Conservation (phyloP, 2,888 invertebrate genomes). For the Dryobota labecula region DNA sequence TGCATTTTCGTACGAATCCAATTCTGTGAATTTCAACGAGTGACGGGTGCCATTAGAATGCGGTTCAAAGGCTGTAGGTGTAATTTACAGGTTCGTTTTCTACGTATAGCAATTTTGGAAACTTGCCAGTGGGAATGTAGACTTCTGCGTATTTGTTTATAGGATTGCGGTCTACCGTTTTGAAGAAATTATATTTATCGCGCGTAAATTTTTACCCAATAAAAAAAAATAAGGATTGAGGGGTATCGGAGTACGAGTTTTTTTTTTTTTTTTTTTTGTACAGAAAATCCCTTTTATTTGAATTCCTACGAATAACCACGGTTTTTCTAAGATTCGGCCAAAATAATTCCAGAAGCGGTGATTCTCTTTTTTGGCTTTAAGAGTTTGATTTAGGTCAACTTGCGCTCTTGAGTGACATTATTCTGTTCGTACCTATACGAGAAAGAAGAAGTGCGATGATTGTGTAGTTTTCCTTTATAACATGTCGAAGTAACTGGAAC, state of each 20-base stretch:
- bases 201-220: neutral
- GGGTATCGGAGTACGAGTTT: no score
- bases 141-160: conserved; percentile 9
- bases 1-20: neutral
- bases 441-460: neutral
- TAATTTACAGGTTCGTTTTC: conserved; percentile 36
- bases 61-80: conserved; percentile 15
- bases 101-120: conserved; percentile 47
- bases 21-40: conserved; percentile 7
- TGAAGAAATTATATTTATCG: neutral
- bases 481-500: neutral
- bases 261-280: neutral
- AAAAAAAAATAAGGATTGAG: no score
- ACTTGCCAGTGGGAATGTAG: conserved; percentile 29
- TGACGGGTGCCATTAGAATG: conserved; percentile 2
- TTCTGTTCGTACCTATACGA: neutral
- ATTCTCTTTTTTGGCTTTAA: neutral
- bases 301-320: neutral
- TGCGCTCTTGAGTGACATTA: neutral
- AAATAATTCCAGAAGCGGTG: neutral
- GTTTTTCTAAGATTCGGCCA: neutral
- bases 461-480: neutral
- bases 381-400: neutral
- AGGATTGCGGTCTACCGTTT: conserved; percentile 5
- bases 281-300: neutral